These are phyloP conservation scores for Onychorhynchus coronatus DNA, from an alignment of 2,113 vertebrate genomes.

Conservation along the genomic window DNA sequence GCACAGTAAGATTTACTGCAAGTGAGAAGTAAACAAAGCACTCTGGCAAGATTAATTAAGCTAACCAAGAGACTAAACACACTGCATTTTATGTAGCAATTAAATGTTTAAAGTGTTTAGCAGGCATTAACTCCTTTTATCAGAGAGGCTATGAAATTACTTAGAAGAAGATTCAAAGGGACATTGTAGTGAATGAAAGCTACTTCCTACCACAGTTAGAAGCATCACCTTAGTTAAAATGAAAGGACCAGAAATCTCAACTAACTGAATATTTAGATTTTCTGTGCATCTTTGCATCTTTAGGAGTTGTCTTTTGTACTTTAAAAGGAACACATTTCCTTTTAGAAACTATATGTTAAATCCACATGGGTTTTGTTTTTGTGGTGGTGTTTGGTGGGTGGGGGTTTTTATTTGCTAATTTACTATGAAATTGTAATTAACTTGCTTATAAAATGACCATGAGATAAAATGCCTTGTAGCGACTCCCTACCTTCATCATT, in stretches of 20 bases:
- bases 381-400: background rate
- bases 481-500: background rate
- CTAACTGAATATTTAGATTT: background rate
- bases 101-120: background rate
- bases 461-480: background rate
- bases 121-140: background rate
- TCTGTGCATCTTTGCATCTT: background rate
- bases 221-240: background rate
- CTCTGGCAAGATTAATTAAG: background rate
- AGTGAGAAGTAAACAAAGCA: background rate
- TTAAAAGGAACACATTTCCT: background rate
- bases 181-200: background rate
- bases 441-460: background rate
- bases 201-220: background rate
- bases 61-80: background rate
- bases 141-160: background rate
- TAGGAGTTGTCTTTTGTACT: background rate
- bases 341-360: background rate
- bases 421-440: background rate
- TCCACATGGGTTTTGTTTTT: background rate
- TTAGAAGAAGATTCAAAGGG: background rate
- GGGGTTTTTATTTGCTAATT: background rate
- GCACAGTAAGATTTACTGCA: background rate
- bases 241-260: background rate
- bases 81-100: background rate